A percentile compares a stretch with the other conserved stretches of the same genome.
These are phyloP conservation scores for Eupithecia exiguata DNA, from an alignment of 2,888 invertebrate genomes.

Conservation along the genomic window DNA sequence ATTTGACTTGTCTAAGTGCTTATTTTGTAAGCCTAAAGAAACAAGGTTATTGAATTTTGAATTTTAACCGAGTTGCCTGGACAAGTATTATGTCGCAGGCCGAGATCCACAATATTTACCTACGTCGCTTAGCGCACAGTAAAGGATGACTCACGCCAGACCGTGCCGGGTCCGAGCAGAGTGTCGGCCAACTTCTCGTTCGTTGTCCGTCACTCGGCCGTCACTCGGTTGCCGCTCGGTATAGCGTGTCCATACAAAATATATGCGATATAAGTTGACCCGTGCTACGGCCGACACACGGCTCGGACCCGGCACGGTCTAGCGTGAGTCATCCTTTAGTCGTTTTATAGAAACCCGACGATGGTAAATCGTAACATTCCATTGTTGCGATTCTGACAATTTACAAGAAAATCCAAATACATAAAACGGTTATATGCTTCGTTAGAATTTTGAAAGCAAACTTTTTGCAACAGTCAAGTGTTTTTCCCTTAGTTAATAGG, in stretches of 20 bases:
- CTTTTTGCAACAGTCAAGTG: slow-evolving; percentile 28
- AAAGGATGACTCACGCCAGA: no score
- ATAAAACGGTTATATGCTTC: not conserved
- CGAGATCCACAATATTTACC: not conserved
- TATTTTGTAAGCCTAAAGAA: no score
- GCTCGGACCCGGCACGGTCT: no score
- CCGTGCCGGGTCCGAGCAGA: no score
- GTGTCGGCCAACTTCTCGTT: no score
- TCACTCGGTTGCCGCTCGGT: no score
- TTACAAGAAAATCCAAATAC: slow-evolving; percentile 2
- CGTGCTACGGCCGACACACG: no score
- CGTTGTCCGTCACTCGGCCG: no score
- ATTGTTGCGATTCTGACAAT: slow-evolving; percentile 1
- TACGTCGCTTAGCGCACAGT: not conserved
- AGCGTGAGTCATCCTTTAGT: not conserved
- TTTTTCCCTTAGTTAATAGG: slow-evolving; percentile 26
- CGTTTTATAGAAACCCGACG: not conserved
- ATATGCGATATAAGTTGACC: no score
- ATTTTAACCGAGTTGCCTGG: not conserved
- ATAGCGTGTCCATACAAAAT: no score
- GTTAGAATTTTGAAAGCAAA: slow-evolving; percentile 17
- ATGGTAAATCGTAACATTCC: not conserved
- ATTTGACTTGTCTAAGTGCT: no score
- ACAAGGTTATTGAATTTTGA: no score
- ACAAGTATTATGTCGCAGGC: not conserved